phyloP scores from a whole-genome alignment of 2,888 invertebrate species.

The Thelaira solivaga region DNA sequence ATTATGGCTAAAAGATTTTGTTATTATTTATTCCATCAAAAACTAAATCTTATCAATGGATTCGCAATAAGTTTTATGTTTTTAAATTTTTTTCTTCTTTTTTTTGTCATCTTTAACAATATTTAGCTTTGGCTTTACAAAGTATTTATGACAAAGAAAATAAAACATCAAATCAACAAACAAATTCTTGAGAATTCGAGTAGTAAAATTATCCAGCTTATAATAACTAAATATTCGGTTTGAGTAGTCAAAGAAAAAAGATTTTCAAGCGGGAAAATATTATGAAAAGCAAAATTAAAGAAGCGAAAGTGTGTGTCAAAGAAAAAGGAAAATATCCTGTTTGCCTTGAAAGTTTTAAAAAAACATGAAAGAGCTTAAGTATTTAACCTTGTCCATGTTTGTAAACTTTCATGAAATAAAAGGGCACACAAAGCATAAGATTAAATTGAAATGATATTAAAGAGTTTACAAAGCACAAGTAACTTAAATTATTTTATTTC shows the following conservation, averaged over 20 bases:
- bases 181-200: background rate
- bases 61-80: background rate
- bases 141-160: no score
- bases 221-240: constrained; percentile 20
- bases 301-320: no score
- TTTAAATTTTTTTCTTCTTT: no score
- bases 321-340: background rate
- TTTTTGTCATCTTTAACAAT: no score
- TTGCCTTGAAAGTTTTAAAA: constrained; percentile 21
- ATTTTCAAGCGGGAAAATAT: no score
- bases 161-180: background rate
- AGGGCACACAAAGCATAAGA: background rate
- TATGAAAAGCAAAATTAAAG: no score
- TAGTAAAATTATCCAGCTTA: background rate
- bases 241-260: constrained; percentile 2
- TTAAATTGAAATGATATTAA: no score
- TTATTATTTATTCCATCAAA: constrained; percentile 13
- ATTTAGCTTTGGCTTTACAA: no score
- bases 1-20: constrained; percentile 12
- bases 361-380: constrained; percentile 20
- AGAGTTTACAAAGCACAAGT: no score
- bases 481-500: no score
- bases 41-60: constrained; percentile 26
- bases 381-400: constrained; percentile 25
- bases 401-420: constrained; percentile 25